A percentile compares a stretch with the other conserved stretches of the same genome.
phyloP scores from a whole-genome alignment of 2,113 vertebrate genomes.

The Thermophis baileyi region DNA sequence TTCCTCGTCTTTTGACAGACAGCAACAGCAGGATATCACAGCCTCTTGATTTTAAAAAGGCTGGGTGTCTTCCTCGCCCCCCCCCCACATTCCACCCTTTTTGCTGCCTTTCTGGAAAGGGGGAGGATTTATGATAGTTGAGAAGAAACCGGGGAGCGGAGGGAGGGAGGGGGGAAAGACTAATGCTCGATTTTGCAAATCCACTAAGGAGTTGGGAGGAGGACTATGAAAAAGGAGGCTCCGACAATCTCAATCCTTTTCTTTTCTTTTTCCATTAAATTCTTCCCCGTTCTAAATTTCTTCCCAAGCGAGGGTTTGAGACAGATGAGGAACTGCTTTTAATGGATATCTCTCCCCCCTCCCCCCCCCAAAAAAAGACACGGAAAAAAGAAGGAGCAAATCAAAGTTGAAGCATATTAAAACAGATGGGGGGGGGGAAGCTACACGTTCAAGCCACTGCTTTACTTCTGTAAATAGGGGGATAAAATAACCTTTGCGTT shows the following conservation, averaged over 20 bases:
- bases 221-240: neutral
- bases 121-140: conserved; percentile 55
- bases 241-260: neutral
- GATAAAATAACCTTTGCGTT: neutral
- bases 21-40: conserved; percentile 66
- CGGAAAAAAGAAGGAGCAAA: conserved; percentile 46
- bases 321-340: conserved; percentile 40
- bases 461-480: neutral
- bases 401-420: conserved; percentile 74
- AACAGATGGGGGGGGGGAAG: conserved; percentile 16
- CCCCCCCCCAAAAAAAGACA: neutral
- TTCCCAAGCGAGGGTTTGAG: neutral
- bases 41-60: conserved; percentile 46
- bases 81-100: neutral
- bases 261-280: conserved; percentile 18
- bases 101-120: conserved; percentile 42
- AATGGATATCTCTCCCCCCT: neutral
- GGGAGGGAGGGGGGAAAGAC: neutral
- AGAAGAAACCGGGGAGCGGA: neutral
- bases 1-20: conserved; percentile 64
- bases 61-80: conserved; percentile 49
- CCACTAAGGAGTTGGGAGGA: conserved; percentile 32
- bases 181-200: conserved; percentile 42
- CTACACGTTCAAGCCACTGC: conserved; percentile 49
- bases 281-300: neutral